These are phyloP conservation scores for Drosophila pullipes DNA, from an alignment of 2,888 invertebrate genomes.

Conservation along the genomic window DNA sequence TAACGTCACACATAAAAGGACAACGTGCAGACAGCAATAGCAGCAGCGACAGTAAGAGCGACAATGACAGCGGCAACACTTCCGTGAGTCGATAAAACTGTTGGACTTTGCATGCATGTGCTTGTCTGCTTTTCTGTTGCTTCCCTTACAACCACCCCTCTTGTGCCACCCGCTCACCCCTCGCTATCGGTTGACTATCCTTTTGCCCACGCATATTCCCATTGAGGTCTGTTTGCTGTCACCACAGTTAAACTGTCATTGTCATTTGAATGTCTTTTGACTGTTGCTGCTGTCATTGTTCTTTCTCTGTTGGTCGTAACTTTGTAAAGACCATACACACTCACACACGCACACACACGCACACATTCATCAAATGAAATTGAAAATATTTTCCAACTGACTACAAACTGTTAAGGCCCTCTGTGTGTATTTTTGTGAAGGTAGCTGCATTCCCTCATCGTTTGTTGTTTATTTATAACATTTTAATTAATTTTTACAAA, in stretches of 20 bases:
- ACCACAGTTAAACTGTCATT: conserved; percentile 74
- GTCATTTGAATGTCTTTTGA: conserved; percentile 79
- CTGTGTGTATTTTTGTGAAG: conserved; percentile 5
- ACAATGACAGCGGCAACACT: conserved; percentile 35
- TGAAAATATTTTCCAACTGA: conserved; percentile 38
- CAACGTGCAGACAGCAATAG: not conserved
- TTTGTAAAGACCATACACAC: conserved; percentile 15
- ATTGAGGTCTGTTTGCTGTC: conserved; percentile 46
- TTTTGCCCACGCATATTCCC: conserved; percentile 1
- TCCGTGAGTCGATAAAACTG: conserved; percentile 71
- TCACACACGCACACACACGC: conserved; percentile 6
- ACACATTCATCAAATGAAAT: conserved; percentile 34
- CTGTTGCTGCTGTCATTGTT: conserved; percentile 62
- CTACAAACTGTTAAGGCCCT: not conserved
- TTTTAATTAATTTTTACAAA: conserved; percentile 53
- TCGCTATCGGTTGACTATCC: not conserved
- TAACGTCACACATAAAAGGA: not conserved
- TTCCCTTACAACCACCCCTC: not conserved
- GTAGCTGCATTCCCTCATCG: conserved; percentile 12
- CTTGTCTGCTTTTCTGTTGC: conserved; percentile 11
- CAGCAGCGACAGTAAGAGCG: conserved; percentile 3
- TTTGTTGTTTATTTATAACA: conserved; percentile 57
- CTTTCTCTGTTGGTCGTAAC: conserved; percentile 30
- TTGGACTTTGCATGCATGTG: conserved; percentile 63
- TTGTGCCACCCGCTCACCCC: not conserved